Evolutionary conservation across 1,140 invertebrate genomes (phyloP).

Genomic region (Eupristina koningsbergeri): DNA sequence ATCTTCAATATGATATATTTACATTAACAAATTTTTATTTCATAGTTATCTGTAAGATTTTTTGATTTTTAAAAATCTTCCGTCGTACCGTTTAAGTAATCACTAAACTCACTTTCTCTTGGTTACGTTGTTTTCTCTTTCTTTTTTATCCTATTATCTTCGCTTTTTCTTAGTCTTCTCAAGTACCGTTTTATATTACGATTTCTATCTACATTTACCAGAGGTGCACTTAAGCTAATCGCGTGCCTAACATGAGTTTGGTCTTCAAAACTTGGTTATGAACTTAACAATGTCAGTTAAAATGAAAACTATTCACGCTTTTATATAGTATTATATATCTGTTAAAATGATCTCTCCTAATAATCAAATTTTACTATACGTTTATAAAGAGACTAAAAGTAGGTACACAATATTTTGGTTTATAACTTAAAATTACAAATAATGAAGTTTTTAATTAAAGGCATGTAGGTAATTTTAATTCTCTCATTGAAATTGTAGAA

Average conservation of each 20-base stretch:
- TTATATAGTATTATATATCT: not conserved
- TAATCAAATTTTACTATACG: not conserved
- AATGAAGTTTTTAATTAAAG: too few relatives aligned
- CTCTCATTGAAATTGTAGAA: too few relatives aligned
- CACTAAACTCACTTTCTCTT: not conserved
- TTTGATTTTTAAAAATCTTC: not conserved
- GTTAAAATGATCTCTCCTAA: not conserved
- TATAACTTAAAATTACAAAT: too few relatives aligned
- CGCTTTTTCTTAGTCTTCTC: not conserved
- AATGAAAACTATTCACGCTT: slow-evolving; percentile 15
- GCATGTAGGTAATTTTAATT: too few relatives aligned
- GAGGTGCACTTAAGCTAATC: slow-evolving; percentile 44
- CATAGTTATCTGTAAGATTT: not conserved
- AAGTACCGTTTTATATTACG: not conserved
- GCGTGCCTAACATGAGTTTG: slow-evolving; percentile 41
- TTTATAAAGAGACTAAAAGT: too few relatives aligned
- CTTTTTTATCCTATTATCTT: not conserved
- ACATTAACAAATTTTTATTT: not conserved
- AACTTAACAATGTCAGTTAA: slow-evolving; percentile 31
- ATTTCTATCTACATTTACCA: slow-evolving; percentile 32
- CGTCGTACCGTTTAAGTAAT: not conserved
- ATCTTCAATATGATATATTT: too few relatives aligned
- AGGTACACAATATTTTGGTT: too few relatives aligned
- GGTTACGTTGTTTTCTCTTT: not conserved
- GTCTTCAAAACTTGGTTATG: slow-evolving; percentile 29